A percentile compares a stretch with the other conserved stretches of the same genome.
Conservation (phyloP, 1,140 invertebrate genomes). For the Lepidostoma basale region DNA sequence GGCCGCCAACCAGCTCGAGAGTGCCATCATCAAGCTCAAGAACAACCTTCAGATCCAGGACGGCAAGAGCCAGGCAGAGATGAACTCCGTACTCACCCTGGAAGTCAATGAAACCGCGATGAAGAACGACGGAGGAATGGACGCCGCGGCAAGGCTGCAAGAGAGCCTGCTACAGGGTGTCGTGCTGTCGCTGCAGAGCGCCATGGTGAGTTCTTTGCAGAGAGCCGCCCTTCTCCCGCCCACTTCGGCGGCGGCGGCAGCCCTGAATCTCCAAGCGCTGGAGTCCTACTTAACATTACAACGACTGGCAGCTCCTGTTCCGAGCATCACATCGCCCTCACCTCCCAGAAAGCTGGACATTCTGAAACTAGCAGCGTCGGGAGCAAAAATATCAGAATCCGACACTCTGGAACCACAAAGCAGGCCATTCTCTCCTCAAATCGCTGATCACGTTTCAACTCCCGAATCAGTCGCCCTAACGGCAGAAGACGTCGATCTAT, state of each 20-base stretch:
- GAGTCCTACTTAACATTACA: conserved; percentile 83
- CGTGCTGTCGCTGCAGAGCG: conserved; percentile 76
- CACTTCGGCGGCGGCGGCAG: conserved; percentile 77
- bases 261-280: conserved; percentile 79
- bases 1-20: conserved; percentile 58
- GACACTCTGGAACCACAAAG: conserved; percentile 56
- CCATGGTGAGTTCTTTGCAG: conserved; percentile 76
- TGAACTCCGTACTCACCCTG: conserved; percentile 53
- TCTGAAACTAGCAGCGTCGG: conserved; percentile 63
- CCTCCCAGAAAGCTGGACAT: conserved; percentile 59
- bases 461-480: conserved; percentile 56
- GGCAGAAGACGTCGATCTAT: conserved; percentile 65
- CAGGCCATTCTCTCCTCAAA: conserved; percentile 55
- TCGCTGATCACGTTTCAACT: conserved; percentile 56
- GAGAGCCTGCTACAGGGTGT: conserved; percentile 70
- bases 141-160: conserved; percentile 58
- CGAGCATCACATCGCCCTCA: conserved; percentile 48
- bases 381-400: conserved; percentile 65
- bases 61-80: conserved; percentile 52
- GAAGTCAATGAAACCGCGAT: conserved; percentile 51
- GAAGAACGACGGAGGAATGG: conserved; percentile 48
- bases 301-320: conserved; percentile 64
- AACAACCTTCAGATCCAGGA: conserved; percentile 61
- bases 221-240: conserved; percentile 76
- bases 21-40: conserved; percentile 60